Percentiles rank a stretch among this genome's conserved stretches.
phyloP scores from a whole-genome alignment of 2,888 invertebrate species.

The Pterobdella sp. region DNA sequence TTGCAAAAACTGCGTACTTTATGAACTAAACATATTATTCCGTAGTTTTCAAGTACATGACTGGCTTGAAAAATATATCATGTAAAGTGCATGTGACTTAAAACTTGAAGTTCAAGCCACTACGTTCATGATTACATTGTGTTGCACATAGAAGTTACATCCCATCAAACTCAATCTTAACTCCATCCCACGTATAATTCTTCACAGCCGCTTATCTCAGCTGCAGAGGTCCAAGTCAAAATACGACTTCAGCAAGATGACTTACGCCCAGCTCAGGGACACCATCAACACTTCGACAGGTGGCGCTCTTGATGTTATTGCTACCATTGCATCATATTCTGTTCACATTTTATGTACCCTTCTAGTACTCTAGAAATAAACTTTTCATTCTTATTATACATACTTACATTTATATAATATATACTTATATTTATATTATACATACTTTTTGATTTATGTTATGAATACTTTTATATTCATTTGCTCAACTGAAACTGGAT shows the following conservation, averaged over 20 bases:
- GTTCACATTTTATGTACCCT: not conserved
- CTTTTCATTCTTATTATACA: too few species aligned
- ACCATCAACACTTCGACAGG: conserved; percentile 92
- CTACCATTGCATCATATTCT: not conserved
- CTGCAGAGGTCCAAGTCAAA: conserved; percentile 54
- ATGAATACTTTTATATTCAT: not conserved
- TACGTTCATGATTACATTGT: too few species aligned
- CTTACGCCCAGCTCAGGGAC: conserved; percentile 90
- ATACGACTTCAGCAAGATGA: conserved; percentile 91
- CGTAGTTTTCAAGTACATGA: too few species aligned
- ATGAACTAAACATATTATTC: too few species aligned
- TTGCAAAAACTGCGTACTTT: too few species aligned
- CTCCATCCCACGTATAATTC: too few species aligned
- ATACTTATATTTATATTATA: not conserved
- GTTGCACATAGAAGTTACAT: too few species aligned
- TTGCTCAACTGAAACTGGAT: not conserved
- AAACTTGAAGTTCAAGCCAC: too few species aligned
- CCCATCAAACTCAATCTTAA: too few species aligned
- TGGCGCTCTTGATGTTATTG: conserved; percentile 37
- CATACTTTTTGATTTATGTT: not conserved
- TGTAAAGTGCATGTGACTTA: too few species aligned
- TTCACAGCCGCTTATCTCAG: not conserved
- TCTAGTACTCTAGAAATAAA: not conserved
- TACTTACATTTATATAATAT: not conserved
- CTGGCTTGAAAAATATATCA: too few species aligned